Evolutionary conservation across 1,140 invertebrate species (phyloP).

Genomic region (Akabosia matsudoensis): DNA sequence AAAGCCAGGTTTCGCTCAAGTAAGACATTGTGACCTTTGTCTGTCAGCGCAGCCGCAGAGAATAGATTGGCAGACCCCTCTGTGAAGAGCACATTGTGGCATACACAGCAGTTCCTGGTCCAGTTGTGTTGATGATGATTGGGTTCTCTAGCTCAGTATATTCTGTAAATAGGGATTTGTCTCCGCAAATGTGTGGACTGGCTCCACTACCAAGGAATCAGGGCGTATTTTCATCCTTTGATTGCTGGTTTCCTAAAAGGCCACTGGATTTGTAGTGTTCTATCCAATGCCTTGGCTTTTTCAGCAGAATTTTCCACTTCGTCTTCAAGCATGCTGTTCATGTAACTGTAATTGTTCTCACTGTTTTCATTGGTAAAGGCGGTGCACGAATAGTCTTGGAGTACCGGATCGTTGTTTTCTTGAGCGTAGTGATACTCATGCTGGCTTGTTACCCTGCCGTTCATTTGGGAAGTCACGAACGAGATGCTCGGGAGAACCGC

Average conservation of each 20-base stretch:
- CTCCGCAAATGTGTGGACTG: background rate
- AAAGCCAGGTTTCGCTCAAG: background rate
- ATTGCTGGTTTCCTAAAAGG: too few relatives aligned
- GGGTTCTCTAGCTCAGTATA: background rate
- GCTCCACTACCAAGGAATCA: background rate
- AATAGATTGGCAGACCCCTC: constrained; percentile 6
- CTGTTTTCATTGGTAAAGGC: background rate
- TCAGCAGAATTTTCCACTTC: too few relatives aligned
- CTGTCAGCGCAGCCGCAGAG: background rate
- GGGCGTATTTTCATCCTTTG: background rate
- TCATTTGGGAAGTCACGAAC: background rate
- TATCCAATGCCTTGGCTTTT: background rate
- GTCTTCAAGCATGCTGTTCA: background rate
- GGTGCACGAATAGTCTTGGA: too few relatives aligned
- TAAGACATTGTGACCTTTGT: background rate
- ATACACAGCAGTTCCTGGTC: background rate
- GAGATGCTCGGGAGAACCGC: background rate
- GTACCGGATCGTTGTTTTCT: too few relatives aligned
- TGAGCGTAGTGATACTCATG: background rate
- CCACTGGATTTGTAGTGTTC: background rate
- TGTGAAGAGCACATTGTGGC: constrained; percentile 15
- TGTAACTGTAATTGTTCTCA: background rate
- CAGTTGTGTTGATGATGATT: background rate
- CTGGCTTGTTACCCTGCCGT: background rate
- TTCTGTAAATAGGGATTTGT: background rate